A percentile compares a stretch with the other conserved stretches of the same genome.
These are phyloP conservation scores for Marasmarcha lunaedactyla DNA, from an alignment of 2,888 invertebrate genomes.

Conservation along the genomic window DNA sequence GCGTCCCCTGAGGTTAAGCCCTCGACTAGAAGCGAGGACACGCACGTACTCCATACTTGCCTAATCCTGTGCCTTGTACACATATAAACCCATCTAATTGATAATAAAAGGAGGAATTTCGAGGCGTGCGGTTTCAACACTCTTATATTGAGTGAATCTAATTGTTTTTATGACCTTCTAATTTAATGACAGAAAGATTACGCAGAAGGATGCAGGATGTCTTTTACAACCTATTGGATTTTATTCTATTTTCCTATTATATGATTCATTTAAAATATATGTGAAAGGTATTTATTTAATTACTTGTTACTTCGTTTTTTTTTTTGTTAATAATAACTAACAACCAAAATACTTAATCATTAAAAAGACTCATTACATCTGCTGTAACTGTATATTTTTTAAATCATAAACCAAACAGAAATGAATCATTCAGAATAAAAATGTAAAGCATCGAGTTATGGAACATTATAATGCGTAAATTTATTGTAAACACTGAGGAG, in stretches of 20 bases:
- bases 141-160: slow-evolving; percentile 8
- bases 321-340: too few species aligned
- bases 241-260: too few species aligned
- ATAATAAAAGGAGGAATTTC: slow-evolving; percentile 62
- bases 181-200: not conserved
- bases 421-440: not conserved
- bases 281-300: too few species aligned
- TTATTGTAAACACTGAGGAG: not conserved
- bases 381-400: too few species aligned
- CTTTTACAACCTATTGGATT: too few species aligned
- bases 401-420: not conserved
- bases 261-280: too few species aligned
- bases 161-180: slow-evolving; percentile 1
- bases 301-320: too few species aligned
- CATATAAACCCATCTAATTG: slow-evolving; percentile 69
- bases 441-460: not conserved
- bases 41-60: slow-evolving; percentile 50
- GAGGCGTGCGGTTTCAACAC: slow-evolving; percentile 61
- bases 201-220: too few species aligned
- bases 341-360: too few species aligned
- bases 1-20: slow-evolving; percentile 60
- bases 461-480: not conserved
- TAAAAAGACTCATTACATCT: too few species aligned
- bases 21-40: slow-evolving; percentile 45
- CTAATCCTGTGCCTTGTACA: slow-evolving; percentile 60